phyloP scores from a whole-genome alignment of 2,113 vertebrate genomes.

The Salvator merianae region DNA sequence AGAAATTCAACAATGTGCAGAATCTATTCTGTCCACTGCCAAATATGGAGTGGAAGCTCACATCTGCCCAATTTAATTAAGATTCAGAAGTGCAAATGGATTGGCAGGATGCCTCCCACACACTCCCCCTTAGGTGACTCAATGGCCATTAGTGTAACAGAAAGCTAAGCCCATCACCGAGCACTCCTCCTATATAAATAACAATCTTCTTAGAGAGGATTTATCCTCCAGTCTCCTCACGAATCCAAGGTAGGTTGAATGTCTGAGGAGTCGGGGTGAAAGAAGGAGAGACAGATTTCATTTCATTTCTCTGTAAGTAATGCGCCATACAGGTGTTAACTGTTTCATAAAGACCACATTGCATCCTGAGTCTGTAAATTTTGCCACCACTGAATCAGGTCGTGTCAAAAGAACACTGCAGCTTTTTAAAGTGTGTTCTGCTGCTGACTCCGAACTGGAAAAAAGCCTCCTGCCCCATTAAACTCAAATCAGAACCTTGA shows the following conservation, averaged over 20 bases:
- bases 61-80: constrained; percentile 11
- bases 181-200: constrained; percentile 9
- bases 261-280: background rate
- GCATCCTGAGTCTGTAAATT: background rate
- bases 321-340: no score
- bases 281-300: background rate
- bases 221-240: background rate
- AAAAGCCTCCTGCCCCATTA: no score
- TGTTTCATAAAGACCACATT: background rate
- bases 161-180: background rate
- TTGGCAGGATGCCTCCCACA: constrained; percentile 2
- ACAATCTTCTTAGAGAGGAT: constrained; percentile 19
- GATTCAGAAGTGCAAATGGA: constrained; percentile 1
- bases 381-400: no score
- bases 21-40: background rate
- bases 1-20: background rate
- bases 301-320: no score
- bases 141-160: background rate
- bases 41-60: background rate
- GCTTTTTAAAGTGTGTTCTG: background rate
- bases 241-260: background rate
- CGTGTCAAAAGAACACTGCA: background rate
- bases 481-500: no score
- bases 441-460: background rate
- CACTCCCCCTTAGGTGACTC: constrained; percentile 15